Base-by-base conservation (phyloP, 1,140 invertebrate species). In the Pogonomyrmex barbatus region DNA sequence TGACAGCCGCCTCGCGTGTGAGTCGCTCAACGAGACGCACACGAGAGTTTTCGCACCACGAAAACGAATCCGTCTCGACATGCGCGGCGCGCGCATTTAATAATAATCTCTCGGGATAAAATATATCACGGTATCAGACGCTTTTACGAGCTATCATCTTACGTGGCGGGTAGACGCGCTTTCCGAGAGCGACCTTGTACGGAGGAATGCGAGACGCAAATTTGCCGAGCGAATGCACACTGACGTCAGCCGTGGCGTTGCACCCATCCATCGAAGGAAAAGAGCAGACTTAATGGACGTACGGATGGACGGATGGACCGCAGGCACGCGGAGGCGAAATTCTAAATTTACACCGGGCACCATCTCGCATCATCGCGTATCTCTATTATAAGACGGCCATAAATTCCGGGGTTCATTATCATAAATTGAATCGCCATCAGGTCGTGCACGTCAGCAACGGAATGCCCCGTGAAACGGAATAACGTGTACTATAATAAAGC, bases 361-460 rank as follows among this genome's bases (percentile, higher is more conserved):
- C 87, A 87, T 60, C 42, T 60, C 71, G 68, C 88, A 30, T 73
- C 87, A 87, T 90, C 88, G 87, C 89, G 89, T 88, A 89, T 93
- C 93, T 93, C 91, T 93, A 91, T 93, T 93, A 93, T 91, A 93
- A 93, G 93, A 91, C 90, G 91, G 36, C 81, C 90, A 89, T 94
- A 94, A 93, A 93, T 92, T 89, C 86, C 39, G 78, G 70, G 90
- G 91, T 93, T 93, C 93, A 93, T 93, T 94, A 93, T 92, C 93
- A 92, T 94, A 94, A 94, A 94, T 94, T 93, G 91, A 91, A 93
- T 91, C 87, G 88, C 88, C 87, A 93, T 92, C 92, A 87, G 87
- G 88, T 89, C 90, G 90, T 91, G 85, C 89, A 85, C 88, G 91
- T 92, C 91, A 91, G 71, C 75, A 56, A 45, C 33, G 89, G 79